Base-by-base conservation (phyloP, 2,888 invertebrate genomes). In the Marronus borbonicus region DNA sequence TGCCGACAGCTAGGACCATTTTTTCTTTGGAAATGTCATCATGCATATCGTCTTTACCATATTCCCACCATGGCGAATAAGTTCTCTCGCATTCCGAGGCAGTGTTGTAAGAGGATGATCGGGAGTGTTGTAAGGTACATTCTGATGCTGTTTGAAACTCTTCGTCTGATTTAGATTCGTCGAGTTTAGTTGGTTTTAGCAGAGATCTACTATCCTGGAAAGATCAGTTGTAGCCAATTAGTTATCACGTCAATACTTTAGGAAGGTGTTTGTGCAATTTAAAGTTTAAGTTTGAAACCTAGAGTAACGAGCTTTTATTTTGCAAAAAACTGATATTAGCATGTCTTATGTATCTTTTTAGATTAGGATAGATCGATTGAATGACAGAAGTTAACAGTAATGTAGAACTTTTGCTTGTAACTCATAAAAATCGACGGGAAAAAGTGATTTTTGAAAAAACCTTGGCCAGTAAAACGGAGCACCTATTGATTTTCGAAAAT, bases 141-240 rank as follows among this genome's bases (percentile, higher is more conserved):
- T 94, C 93, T 0, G 93, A 93, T 14, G 93, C 93, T 2, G 93
- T 93, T 49, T 91, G 90, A 86, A 93, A 93, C 79, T 92, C 92
- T 80, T 93, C 93, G 78, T 92, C 92, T 1, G 90, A 88, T 83
- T 88, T 89, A 49, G 88, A 84, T 81, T 92, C 92, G 78, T 92
- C 92, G 2, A 85, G 81, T 78, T 83, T 82, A 7, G 80, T 65
- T 31, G 83, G 79, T 79, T 84, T 78, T 80, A 70, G 79, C 83
- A 44, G 82, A 20, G 74, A 72, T 80, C 78, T 83, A 82, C 84
- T 84, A 64, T 85, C 85, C 86, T 86, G 82, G 28, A 80, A 82
- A 69, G 31, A 62, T 62, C 5, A 62, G 8, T 62, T 12, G 3
- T 28, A 12, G 0, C 12, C 44, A 44, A 12, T 44, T 12, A 8